Evolutionary conservation across 2,113 vertebrate species (phyloP), one percentile per base, ranked within the genome.

Genomic region (Cephalopholis sonnerati): DNA sequence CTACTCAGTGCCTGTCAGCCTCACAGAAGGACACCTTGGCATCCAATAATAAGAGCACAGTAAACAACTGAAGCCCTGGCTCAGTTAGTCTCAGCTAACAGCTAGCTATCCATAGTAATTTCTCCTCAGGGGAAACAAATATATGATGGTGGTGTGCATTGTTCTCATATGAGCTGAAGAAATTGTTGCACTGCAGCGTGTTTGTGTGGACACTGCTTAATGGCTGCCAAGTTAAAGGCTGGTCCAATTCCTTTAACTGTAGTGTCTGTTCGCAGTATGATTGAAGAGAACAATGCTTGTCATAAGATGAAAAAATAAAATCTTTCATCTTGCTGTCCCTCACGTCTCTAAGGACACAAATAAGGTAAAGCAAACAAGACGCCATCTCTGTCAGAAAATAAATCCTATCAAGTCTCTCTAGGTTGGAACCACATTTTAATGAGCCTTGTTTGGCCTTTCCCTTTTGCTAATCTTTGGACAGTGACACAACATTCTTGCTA

Each of bases 381-480:
- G 20, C 13, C 46, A 64, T 80, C 68, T 81, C 50, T 78, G 74
- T 80, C 71, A 68, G 62, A 73, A 73, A 89, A 84, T 74, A 62
- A 54, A 74, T 73, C 59, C 63, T 36, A 63, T 82, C 67, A 82
- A 65, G 68, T 46, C 75, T 85, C 72, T 74, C 58, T 73, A 78
- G 79, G 84, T 89, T 82, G 90, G 86, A 86, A 80, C 59, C 78
- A 80, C 81, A 76, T 89, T 89, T 91, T 94, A 93, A 94, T 93
- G 87, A 92, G 90, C 84, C 83, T 87, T 76, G 76, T 95, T 94
- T 94, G 95, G 87, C 87, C 92, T 96, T 92, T 93, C 84, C 91
- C 93, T 95, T 95, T 96, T 96, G 95, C 93, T 95, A 96, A 94
- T 96, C 96, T 93, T 95, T 96, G 93, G 95, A 93, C 95, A 94